Percentiles rank a stretch among this genome's conserved stretches.
These are phyloP conservation scores for Leptodactylus fuscus DNA, from an alignment of 2,113 vertebrate genomes.

Conservation along the genomic window DNA sequence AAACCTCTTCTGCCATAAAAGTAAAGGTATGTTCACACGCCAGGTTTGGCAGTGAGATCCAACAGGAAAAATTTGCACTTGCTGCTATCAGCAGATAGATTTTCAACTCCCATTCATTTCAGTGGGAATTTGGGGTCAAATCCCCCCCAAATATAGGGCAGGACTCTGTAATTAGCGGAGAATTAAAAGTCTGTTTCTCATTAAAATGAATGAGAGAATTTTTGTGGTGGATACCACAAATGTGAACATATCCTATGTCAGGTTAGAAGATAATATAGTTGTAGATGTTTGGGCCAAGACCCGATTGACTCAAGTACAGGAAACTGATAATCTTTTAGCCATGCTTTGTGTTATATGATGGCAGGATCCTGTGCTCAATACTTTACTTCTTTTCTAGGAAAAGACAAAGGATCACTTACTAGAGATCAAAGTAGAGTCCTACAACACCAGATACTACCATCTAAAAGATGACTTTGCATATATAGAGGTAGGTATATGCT, in stretches of 20 bases:
- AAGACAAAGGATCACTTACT: constrained; percentile 83
- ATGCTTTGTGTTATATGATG: background rate
- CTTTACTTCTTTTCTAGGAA: constrained; percentile 69
- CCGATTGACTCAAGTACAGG: background rate
- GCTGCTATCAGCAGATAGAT: too few species aligned
- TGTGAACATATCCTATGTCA: background rate
- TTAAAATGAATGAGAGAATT: too few species aligned
- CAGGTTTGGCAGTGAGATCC: too few species aligned
- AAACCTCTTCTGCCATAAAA: background rate
- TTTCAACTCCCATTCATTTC: too few species aligned
- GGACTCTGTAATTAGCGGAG: too few species aligned
- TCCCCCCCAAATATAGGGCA: too few species aligned
- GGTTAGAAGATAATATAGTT: background rate
- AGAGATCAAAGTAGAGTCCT: constrained; percentile 90
- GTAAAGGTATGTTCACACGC: too few species aligned
- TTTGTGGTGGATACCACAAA: too few species aligned
- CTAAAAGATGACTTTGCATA: constrained; percentile 89
- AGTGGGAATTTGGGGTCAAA: too few species aligned
- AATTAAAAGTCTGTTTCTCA: too few species aligned
- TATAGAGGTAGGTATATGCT: constrained; percentile 75
- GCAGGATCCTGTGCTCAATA: background rate
- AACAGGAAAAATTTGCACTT: too few species aligned
- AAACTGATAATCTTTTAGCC: background rate
- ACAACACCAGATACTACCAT: constrained; percentile 87
- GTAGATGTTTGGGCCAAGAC: background rate